Evolutionary conservation across 2,888 invertebrate species (phyloP).

Genomic region (Agonopterix alstromeriana): DNA sequence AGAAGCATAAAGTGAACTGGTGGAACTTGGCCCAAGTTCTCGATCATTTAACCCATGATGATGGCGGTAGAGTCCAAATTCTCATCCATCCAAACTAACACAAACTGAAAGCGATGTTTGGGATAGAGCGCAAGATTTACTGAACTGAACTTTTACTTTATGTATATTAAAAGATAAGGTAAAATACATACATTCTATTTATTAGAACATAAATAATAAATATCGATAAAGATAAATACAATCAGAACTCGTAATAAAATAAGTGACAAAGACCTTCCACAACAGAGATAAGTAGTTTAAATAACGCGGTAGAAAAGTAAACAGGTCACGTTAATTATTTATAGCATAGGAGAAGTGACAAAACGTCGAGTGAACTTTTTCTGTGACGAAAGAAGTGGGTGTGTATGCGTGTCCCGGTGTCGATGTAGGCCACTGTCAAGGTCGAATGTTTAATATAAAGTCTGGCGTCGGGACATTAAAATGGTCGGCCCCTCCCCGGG

Average conservation of each 20-base stretch:
- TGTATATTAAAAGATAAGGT: too few species aligned
- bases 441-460: constrained; percentile 77
- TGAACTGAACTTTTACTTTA: too few species aligned
- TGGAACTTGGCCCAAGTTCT: too few species aligned
- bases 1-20: too few species aligned
- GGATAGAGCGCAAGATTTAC: too few species aligned
- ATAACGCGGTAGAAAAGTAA: constrained; percentile 44
- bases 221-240: constrained; percentile 2
- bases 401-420: constrained; percentile 72
- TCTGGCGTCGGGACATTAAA: constrained; percentile 76
- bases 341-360: constrained; percentile 58
- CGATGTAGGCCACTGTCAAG: constrained; percentile 76
- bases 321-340: constrained; percentile 64
- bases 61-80: too few species aligned
- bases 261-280: constrained; percentile 32
- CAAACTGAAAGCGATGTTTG: too few species aligned
- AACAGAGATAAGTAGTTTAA: constrained; percentile 41
- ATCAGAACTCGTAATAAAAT: constrained; percentile 7
- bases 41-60: too few species aligned
- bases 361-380: constrained; percentile 70
- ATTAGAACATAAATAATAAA: constrained; percentile 13
- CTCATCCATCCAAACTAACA: too few species aligned
- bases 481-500: constrained; percentile 71
- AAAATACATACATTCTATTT: too few species aligned
- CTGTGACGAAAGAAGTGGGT: constrained; percentile 57